These are phyloP conservation scores for Nibea coibor DNA, from an alignment of 2,113 vertebrate genomes.

Conservation along the genomic window DNA sequence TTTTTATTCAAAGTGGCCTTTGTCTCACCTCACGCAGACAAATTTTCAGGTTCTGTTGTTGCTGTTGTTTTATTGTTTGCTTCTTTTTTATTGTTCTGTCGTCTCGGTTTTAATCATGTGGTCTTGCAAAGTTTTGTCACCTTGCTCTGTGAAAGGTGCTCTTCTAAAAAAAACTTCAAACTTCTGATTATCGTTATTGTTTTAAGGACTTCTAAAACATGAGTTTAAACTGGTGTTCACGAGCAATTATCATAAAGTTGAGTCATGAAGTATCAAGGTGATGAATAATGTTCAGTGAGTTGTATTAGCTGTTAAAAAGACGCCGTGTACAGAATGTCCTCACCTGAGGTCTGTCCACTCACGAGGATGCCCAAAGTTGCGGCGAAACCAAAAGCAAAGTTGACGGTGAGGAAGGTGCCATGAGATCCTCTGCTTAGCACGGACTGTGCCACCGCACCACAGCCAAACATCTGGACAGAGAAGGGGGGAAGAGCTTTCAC, in stretches of 20 bases:
- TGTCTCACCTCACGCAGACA: too few relatives aligned
- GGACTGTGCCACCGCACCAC: slow-evolving; percentile 87
- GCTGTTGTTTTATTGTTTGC: too few relatives aligned
- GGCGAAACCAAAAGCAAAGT: slow-evolving; percentile 90
- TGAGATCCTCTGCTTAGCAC: slow-evolving; percentile 86
- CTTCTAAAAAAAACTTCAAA: too few relatives aligned
- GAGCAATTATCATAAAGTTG: neutral
- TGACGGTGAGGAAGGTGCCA: slow-evolving; percentile 88
- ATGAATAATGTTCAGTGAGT: neutral
- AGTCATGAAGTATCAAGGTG: neutral
- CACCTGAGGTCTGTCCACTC: slow-evolving; percentile 73
- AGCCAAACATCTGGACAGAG: slow-evolving; percentile 88
- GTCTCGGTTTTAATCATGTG: too few relatives aligned
- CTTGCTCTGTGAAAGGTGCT: too few relatives aligned
- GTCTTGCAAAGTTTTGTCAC: too few relatives aligned
- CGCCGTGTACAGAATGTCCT: neutral
- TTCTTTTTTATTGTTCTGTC: too few relatives aligned
- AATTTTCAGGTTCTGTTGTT: too few relatives aligned
- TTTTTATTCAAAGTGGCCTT: too few relatives aligned
- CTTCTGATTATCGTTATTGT: too few relatives aligned
- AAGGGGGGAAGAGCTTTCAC: neutral
- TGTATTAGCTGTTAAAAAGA: neutral
- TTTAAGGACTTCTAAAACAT: neutral
- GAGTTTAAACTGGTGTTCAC: neutral
- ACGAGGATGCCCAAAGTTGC: slow-evolving; percentile 87